phyloP scores from a whole-genome alignment of 2,113 vertebrate genomes.

The Psittacara wagleri region DNA sequence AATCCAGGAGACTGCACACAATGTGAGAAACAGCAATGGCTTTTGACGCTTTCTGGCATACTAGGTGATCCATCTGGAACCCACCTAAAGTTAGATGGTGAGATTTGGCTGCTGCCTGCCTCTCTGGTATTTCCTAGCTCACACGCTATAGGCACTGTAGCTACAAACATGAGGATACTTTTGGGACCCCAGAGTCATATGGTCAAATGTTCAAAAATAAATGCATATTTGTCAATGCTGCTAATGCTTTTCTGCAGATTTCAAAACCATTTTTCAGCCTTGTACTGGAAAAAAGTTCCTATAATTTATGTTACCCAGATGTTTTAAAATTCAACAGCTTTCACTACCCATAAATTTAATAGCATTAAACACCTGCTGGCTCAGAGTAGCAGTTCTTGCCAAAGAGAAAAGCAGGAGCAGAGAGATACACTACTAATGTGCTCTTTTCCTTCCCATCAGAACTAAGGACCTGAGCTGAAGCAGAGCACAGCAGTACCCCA shows the following conservation, averaged over 20 bases:
- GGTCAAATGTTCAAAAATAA: constrained; percentile 56
- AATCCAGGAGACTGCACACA: neutral
- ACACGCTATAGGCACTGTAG: neutral
- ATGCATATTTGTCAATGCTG: constrained; percentile 30
- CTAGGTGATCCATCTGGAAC: neutral
- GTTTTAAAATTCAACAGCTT: constrained; percentile 77
- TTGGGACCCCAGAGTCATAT: neutral
- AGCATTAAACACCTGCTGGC: constrained; percentile 81
- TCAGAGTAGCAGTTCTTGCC: constrained; percentile 68
- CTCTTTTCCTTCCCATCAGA: constrained; percentile 46
- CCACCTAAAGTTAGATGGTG: neutral
- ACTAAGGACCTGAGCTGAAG: constrained; percentile 43
- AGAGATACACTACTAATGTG: constrained; percentile 61
- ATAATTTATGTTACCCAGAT: constrained; percentile 80
- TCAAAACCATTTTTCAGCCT: constrained; percentile 60
- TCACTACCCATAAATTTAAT: constrained; percentile 80
- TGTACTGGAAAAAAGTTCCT: neutral
- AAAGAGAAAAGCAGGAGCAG: constrained; percentile 73
- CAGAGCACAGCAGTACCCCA: constrained; percentile 22
- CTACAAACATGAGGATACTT: neutral
- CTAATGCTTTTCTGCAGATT: constrained; percentile 64
- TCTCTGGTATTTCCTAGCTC: neutral
- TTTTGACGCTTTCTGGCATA: neutral
- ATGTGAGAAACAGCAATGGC: neutral
- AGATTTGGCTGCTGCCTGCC: neutral